These are phyloP conservation scores for Chrysaora quinquecirrha DNA, from an alignment of 30 jellyfish, hydroid and myxozoan species.

Conservation along the genomic window DNA sequence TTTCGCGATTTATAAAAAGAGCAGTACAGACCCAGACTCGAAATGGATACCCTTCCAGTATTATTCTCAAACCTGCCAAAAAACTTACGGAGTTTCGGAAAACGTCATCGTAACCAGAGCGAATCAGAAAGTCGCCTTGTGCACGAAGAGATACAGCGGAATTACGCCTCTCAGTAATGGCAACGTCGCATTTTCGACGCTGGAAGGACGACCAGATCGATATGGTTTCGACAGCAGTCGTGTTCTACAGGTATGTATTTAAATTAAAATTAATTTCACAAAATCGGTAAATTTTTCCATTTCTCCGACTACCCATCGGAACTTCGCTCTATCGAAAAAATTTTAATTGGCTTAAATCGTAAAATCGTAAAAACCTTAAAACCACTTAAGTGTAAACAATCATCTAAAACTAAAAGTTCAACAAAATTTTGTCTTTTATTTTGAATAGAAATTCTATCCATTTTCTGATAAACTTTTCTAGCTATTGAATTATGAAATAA, in stretches of 20 bases:
- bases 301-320: no score
- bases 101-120: slow-evolving; percentile 60
- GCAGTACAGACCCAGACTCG: slow-evolving; percentile 71
- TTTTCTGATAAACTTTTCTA: no score
- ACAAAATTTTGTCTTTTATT: no score
- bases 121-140: slow-evolving; percentile 91
- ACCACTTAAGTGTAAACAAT: no score
- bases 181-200: slow-evolving; percentile 93
- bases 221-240: slow-evolving; percentile 87
- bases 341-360: no score
- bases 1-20: slow-evolving; percentile 84
- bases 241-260: slow-evolving; percentile 62
- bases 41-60: slow-evolving; percentile 94
- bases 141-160: slow-evolving; percentile 87
- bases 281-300: no score
- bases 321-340: no score
- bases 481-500: no score
- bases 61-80: slow-evolving; percentile 83
- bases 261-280: no score
- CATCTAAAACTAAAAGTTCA: no score
- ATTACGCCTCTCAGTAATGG: slow-evolving; percentile 94
- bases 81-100: slow-evolving; percentile 75
- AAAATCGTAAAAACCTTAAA: no score
- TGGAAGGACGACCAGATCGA: slow-evolving; percentile 93
- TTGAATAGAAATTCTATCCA: no score